phyloP scores from a whole-genome alignment of 2,888 invertebrate species.

The Zaprionus obscuricornis region DNA sequence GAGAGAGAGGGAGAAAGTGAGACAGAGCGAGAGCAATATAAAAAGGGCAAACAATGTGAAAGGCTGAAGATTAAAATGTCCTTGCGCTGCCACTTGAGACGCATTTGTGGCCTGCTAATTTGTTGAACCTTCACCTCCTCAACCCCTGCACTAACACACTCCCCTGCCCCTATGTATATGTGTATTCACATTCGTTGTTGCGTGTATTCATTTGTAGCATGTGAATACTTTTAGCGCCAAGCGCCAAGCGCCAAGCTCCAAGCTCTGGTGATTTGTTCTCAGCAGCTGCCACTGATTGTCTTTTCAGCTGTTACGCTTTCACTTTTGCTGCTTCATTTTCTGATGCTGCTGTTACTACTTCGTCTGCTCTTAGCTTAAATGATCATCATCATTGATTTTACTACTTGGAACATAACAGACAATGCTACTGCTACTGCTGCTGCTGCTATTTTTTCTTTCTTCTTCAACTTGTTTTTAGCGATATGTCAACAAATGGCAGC shows the following conservation, averaged over 20 bases:
- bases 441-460: slow-evolving; percentile 10
- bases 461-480: slow-evolving; percentile 42
- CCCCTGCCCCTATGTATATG: not conserved
- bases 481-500: slow-evolving; percentile 67
- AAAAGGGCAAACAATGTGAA: slow-evolving; percentile 12
- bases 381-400: slow-evolving; percentile 71
- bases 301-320: slow-evolving; percentile 7
- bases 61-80: slow-evolving; percentile 31
- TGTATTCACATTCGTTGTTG: not conserved
- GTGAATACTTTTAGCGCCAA: not conserved
- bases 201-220: too few species aligned
- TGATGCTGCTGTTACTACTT: too few species aligned
- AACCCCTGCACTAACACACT: slow-evolving; percentile 16
- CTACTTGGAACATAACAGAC: slow-evolving; percentile 49
- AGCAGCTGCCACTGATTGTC: slow-evolving; percentile 39
- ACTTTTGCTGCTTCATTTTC: not conserved
- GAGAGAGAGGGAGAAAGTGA: too few species aligned
- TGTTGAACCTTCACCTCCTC: too few species aligned
- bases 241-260: not conserved
- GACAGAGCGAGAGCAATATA: too few species aligned
- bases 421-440: slow-evolving; percentile 21
- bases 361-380: slow-evolving; percentile 49
- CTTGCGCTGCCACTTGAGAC: slow-evolving; percentile 19
- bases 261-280: not conserved
- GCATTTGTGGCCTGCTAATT: slow-evolving; percentile 35